phyloP scores from a whole-genome alignment of 2,113 vertebrate genomes.

The Connochaetes taurinus region DNA sequence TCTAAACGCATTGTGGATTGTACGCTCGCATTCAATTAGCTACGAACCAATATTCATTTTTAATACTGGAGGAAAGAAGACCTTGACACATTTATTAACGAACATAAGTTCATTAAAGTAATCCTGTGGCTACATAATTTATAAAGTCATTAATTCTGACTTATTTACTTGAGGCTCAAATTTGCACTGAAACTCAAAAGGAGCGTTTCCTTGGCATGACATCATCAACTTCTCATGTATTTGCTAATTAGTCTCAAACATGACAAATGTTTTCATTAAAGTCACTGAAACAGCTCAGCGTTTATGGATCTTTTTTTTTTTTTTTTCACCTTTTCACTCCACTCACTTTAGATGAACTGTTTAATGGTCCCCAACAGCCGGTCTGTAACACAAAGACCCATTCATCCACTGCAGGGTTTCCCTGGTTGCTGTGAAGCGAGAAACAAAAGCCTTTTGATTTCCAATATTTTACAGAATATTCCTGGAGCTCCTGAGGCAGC shows the following conservation, averaged over 20 bases:
- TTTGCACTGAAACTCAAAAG: neutral
- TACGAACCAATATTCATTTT: neutral
- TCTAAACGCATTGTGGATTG: fast-evolving
- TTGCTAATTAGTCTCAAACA: conserved; percentile 23
- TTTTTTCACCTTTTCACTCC: neutral
- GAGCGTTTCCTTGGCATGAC: neutral
- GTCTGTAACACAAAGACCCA: fast-evolving
- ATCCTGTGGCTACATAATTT: neutral
- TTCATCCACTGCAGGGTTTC: neutral
- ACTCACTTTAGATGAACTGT: neutral
- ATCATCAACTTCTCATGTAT: conserved; percentile 5
- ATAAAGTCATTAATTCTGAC: conserved; percentile 52
- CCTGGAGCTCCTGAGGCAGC: neutral
- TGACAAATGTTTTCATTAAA: conserved; percentile 56
- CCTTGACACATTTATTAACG: neutral
- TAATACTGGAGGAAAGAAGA: neutral
- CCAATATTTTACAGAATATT: neutral
- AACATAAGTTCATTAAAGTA: conserved; percentile 8
- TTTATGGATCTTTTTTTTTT: neutral
- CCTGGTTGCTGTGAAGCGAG: no score
- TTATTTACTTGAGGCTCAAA: conserved; percentile 30
- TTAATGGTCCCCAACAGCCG: fast-evolving
- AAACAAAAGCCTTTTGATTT: fast-evolving
- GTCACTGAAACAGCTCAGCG: neutral
- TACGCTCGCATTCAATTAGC: fast-evolving